These are phyloP conservation scores for Drosophila bifasciata DNA, from an alignment of 1,140 invertebrate genomes.

Conservation along the genomic window DNA sequence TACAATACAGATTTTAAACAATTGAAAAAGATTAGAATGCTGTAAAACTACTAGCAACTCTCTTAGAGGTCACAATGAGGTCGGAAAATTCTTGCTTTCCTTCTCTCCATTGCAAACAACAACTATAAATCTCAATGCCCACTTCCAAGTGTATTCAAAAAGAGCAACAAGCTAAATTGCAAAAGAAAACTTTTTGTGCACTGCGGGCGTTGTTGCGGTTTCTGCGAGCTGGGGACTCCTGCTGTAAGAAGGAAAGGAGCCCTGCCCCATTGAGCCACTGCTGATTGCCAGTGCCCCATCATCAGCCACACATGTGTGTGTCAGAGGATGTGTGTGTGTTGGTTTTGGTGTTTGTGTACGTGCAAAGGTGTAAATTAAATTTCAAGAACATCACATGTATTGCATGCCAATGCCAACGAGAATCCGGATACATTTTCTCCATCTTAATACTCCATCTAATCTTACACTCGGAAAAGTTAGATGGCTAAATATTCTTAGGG, in stretches of 20 bases:
- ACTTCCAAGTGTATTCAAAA: not conserved
- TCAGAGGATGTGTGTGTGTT: slow-evolving; percentile 17
- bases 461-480: too few species aligned
- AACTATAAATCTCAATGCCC: too few species aligned
- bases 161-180: slow-evolving; percentile 77
- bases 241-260: slow-evolving; percentile 12
- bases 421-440: not conserved
- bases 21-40: too few species aligned
- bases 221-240: slow-evolving; percentile 34
- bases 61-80: too few species aligned
- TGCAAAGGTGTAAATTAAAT: slow-evolving; percentile 81
- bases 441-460: not conserved
- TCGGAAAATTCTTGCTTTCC: too few species aligned
- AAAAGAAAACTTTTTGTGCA: slow-evolving; percentile 77
- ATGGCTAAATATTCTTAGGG: too few species aligned
- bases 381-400: slow-evolving; percentile 59
- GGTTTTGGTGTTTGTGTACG: slow-evolving; percentile 57
- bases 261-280: slow-evolving; percentile 17
- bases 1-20: too few species aligned
- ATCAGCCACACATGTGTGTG: slow-evolving; percentile 38
- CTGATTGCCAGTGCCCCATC: slow-evolving; percentile 66
- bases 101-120: too few species aligned
- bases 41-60: too few species aligned
- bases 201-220: slow-evolving; percentile 44
- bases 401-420: slow-evolving; percentile 58